A percentile compares a stretch with the other conserved stretches of the same genome.
phyloP scores from a whole-genome alignment of 2,888 invertebrate genomes.

The Acleris holmiana region DNA sequence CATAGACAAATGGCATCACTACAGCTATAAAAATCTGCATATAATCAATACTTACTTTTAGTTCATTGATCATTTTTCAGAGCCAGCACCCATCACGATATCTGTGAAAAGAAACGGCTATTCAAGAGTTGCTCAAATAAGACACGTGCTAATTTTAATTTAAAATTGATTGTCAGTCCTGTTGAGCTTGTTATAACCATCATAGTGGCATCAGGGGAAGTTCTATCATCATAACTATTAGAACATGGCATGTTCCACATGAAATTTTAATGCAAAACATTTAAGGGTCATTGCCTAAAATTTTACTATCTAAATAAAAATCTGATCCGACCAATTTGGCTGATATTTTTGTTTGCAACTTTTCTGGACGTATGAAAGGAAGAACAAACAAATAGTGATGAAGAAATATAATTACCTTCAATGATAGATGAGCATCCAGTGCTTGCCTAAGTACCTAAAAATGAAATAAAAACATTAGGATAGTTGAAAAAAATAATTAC shows the following conservation, averaged over 20 bases:
- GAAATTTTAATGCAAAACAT: background rate
- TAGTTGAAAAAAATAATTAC: background rate
- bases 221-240: constrained; percentile 47
- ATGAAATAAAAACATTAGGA: background rate
- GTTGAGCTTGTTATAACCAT: constrained; percentile 56
- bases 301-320: too few species aligned
- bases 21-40: background rate
- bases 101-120: background rate
- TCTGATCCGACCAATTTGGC: too few species aligned
- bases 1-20: background rate
- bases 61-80: too few species aligned
- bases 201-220: constrained; percentile 47
- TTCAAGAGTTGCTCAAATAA: background rate
- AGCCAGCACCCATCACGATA: background rate
- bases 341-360: too few species aligned
- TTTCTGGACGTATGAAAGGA: too few species aligned
- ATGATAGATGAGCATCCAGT: background rate
- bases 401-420: background rate
- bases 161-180: constrained; percentile 46
- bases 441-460: constrained; percentile 4
- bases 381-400: too few species aligned
- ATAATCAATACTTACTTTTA: too few species aligned
- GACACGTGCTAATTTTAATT: background rate
- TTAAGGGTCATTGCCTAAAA: too few species aligned
- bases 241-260: constrained; percentile 38